Conservation (phyloP, 2,113 vertebrate genomes). For the Antechinus stuartii region DNA sequence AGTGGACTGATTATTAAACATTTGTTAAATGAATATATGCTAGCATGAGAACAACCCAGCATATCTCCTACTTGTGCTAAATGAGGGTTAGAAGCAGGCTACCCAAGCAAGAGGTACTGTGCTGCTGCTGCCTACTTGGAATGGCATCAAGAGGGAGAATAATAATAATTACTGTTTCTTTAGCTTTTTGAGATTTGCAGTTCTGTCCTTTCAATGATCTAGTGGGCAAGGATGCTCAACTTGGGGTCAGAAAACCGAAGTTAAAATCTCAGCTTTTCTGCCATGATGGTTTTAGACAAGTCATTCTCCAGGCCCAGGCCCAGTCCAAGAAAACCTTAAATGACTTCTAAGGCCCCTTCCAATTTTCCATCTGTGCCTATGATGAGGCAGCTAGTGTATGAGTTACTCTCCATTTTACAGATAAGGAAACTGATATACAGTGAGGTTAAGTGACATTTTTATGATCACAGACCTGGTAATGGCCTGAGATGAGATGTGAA, state of each 20-base stretch:
- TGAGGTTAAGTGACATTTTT: no score
- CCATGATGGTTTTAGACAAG: background rate
- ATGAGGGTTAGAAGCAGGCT: background rate
- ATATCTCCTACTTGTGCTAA: background rate
- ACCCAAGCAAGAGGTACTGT: background rate
- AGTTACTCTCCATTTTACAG: background rate
- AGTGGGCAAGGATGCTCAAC: background rate
- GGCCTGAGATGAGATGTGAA: background rate
- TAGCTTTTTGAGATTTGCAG: background rate
- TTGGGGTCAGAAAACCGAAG: background rate
- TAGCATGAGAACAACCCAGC: background rate
- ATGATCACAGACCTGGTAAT: no score
- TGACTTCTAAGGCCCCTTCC: background rate
- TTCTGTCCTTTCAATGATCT: background rate
- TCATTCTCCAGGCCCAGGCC: background rate
- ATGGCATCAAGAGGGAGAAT: background rate
- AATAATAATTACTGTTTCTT: background rate
- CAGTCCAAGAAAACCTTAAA: background rate
- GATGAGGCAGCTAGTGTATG: background rate
- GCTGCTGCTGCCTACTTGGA: background rate
- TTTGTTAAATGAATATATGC: background rate
- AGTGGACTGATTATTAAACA: background rate
- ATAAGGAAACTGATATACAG: no score
- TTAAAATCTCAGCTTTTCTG: background rate
- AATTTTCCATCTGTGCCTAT: background rate